Percentiles rank a stretch among this genome's conserved stretches.
Evolutionary conservation across 2,888 invertebrate genomes (phyloP).

Genomic region (Mythimna lalbum): DNA sequence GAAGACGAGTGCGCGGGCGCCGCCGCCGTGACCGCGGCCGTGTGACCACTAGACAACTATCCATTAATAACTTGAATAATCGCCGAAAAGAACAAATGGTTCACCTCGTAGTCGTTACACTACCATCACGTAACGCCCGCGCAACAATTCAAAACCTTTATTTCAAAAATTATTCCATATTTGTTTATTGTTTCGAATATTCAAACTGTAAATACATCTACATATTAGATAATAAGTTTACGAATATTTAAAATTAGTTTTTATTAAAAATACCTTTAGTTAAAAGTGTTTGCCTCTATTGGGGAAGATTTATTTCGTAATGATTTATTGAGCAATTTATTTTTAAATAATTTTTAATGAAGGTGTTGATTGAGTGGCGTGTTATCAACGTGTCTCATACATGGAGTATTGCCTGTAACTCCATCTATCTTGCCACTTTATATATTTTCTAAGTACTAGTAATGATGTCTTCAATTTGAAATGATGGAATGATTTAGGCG

Average conservation of each 20-base stretch:
- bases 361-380: not conserved
- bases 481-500: not conserved
- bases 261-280: slow-evolving; percentile 45
- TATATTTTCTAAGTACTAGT: not conserved
- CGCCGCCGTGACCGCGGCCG: not conserved
- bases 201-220: slow-evolving; percentile 59
- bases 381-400: not conserved
- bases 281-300: slow-evolving; percentile 53
- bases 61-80: not conserved
- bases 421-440: slow-evolving; percentile 37
- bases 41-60: too few relatives aligned
- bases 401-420: slow-evolving; percentile 14
- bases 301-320: slow-evolving; percentile 41
- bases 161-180: slow-evolving; percentile 46
- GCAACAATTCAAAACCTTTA: slow-evolving; percentile 3
- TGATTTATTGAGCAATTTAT: slow-evolving; percentile 27
- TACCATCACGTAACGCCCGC: not conserved
- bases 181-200: slow-evolving; percentile 48
- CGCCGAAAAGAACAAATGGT: not conserved
- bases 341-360: slow-evolving; percentile 24
- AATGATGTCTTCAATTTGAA: not conserved
- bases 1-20: slow-evolving; percentile 13
- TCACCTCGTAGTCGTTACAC: not conserved
- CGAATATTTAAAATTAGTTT: slow-evolving; percentile 56
- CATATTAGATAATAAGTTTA: slow-evolving; percentile 54